Evolutionary conservation across 1,140 invertebrate species (phyloP).

Genomic region (Semibalanus balanoides): DNA sequence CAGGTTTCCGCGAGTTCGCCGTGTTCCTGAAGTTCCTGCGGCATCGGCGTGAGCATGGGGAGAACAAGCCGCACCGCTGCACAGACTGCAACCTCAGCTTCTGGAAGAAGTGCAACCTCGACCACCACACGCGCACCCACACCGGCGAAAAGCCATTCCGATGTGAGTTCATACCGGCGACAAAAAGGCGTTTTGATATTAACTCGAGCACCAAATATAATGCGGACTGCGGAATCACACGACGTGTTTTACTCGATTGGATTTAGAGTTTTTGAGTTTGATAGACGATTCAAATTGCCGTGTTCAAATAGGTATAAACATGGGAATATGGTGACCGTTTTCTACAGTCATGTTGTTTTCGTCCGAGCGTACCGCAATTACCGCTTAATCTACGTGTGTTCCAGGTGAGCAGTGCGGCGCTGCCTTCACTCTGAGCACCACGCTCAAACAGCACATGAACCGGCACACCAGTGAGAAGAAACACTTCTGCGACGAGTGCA

Average conservation of each 20-base stretch:
- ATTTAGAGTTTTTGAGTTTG: no score
- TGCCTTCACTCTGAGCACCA: not conserved
- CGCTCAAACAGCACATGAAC: not conserved
- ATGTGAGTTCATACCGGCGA: not conserved
- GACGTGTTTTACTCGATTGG: no score
- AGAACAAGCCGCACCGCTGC: not conserved
- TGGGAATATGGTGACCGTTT: no score
- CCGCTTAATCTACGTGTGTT: not conserved
- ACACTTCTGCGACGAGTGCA: constrained; percentile 47
- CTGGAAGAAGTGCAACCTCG: constrained; percentile 24
- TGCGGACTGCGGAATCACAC: no score
- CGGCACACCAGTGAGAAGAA: constrained; percentile 30
- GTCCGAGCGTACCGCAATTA: no score
- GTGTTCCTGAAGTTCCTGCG: not conserved
- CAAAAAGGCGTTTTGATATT: no score
- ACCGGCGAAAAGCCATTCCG: not conserved
- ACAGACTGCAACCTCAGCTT: not conserved
- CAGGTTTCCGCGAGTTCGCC: not conserved
- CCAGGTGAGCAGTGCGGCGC: not conserved
- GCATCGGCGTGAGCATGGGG: not conserved
- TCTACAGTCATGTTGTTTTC: no score
- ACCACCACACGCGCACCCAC: constrained; percentile 29
- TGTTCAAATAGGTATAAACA: no score
- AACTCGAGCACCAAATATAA: no score
- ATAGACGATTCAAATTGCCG: no score